Conservation (phyloP, 2,888 invertebrate species). For the Plebejus argus region DNA sequence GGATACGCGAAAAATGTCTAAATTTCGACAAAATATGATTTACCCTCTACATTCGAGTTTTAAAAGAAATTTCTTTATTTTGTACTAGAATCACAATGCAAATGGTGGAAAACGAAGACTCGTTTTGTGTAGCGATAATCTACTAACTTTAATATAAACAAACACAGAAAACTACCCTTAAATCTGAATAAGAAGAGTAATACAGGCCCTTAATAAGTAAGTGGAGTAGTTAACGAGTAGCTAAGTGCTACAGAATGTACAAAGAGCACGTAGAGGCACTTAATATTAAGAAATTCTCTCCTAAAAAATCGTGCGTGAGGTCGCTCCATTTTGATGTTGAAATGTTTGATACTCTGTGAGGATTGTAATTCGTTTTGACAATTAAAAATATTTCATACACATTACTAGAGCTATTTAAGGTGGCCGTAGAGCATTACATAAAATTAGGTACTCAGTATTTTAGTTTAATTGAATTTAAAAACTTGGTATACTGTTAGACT, state of each 20-base stretch:
- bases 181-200: background rate
- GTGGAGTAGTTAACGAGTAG: background rate
- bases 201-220: background rate
- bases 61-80: too few relatives aligned
- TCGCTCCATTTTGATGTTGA: background rate
- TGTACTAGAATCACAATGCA: too few relatives aligned
- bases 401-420: background rate
- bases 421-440: too few relatives aligned
- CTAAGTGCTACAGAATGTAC: background rate
- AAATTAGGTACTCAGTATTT: too few relatives aligned
- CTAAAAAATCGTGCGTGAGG: background rate
- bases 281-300: slow-evolving; percentile 1
- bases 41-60: too few relatives aligned
- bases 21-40: too few relatives aligned
- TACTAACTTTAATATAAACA: too few relatives aligned
- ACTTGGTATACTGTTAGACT: too few relatives aligned
- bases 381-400: background rate
- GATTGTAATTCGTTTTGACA: background rate
- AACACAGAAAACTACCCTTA: background rate
- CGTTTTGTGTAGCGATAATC: too few relatives aligned
- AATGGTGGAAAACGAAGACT: too few relatives aligned
- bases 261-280: slow-evolving; percentile 8
- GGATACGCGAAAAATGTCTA: too few relatives aligned
- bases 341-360: background rate
- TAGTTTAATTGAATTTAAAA: too few relatives aligned